These are phyloP conservation scores for Rhinoptilus africanus DNA, from an alignment of 2,113 vertebrate genomes.

Conservation along the genomic window DNA sequence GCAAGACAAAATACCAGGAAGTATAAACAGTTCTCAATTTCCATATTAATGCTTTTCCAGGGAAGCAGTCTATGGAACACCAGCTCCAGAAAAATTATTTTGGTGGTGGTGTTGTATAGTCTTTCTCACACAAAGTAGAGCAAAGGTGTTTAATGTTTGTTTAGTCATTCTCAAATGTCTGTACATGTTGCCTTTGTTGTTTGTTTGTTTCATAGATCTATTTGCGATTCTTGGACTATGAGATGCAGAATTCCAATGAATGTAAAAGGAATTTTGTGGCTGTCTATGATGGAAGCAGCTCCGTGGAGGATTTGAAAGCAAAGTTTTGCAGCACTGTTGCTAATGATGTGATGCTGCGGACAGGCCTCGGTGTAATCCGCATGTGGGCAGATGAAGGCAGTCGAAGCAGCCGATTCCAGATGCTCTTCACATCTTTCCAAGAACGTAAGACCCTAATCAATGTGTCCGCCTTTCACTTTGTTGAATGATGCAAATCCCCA, in stretches of 20 bases:
- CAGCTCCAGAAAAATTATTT: not conserved
- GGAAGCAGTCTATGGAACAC: not conserved
- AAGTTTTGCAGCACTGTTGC: constrained; percentile 99
- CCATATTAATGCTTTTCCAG: not conserved
- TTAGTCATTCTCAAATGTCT: not conserved
- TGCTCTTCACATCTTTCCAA: constrained; percentile 98
- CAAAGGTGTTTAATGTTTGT: not conserved
- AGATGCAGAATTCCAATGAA: constrained; percentile 99
- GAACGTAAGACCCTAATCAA: constrained; percentile 85
- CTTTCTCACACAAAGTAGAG: not conserved
- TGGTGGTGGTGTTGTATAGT: not conserved
- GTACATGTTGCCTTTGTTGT: not conserved
- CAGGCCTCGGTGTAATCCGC: constrained; percentile 92
- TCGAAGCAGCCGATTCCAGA: constrained; percentile 91
- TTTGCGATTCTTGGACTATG: constrained; percentile 95
- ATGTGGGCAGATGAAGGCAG: constrained; percentile 98
- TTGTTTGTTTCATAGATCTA: constrained; percentile 84
- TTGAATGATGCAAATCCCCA: not conserved
- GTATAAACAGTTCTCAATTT: not conserved
- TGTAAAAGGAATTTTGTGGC: constrained; percentile 98
- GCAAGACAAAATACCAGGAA: not conserved
- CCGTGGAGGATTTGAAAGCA: constrained; percentile 93
- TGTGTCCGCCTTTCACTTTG: not conserved
- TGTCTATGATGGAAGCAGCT: constrained; percentile 96
- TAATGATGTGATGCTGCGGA: constrained; percentile 93